A percentile compares a stretch with the other conserved stretches of the same genome.
phyloP scores from a whole-genome alignment of 1,140 invertebrate genomes.

The Ceratina australensis region DNA sequence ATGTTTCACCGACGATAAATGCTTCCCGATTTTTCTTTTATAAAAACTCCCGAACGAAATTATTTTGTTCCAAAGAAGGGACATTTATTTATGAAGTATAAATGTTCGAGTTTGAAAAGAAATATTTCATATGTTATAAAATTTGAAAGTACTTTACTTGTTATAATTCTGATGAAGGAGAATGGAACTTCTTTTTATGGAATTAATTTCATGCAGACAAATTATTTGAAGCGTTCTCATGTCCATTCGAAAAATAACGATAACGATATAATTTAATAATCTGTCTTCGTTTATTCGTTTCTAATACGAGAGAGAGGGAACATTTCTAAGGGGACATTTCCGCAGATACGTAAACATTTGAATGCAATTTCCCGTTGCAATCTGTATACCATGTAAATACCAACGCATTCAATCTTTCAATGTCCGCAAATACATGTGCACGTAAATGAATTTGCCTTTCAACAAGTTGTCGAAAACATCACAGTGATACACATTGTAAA shows the following conservation, averaged over 20 bases:
- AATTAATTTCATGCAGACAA: background rate
- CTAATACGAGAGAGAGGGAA: too few species aligned
- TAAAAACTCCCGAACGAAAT: background rate
- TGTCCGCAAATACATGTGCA: constrained; percentile 1
- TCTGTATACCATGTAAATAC: background rate
- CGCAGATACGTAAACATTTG: constrained; percentile 7
- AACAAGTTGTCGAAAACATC: background rate
- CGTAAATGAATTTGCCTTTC: background rate
- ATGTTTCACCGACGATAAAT: background rate
- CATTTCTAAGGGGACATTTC: background rate
- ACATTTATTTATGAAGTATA: too few species aligned
- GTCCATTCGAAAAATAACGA: too few species aligned
- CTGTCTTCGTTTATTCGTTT: background rate
- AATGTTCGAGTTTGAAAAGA: too few species aligned
- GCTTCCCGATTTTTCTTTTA: background rate
- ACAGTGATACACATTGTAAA: too few species aligned
- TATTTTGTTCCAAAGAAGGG: background rate
- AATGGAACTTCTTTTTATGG: too few species aligned
- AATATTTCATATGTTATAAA: too few species aligned
- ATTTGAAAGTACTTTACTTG: too few species aligned
- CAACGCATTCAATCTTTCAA: background rate
- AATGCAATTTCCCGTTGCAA: constrained; percentile 8
- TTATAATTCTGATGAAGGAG: too few species aligned
- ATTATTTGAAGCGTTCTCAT: background rate
- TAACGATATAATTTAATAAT: too few species aligned